Percentiles rank a stretch among this genome's conserved stretches.
phyloP scores from a whole-genome alignment of 2,888 invertebrate genomes.

The Mellilla xanthometata region DNA sequence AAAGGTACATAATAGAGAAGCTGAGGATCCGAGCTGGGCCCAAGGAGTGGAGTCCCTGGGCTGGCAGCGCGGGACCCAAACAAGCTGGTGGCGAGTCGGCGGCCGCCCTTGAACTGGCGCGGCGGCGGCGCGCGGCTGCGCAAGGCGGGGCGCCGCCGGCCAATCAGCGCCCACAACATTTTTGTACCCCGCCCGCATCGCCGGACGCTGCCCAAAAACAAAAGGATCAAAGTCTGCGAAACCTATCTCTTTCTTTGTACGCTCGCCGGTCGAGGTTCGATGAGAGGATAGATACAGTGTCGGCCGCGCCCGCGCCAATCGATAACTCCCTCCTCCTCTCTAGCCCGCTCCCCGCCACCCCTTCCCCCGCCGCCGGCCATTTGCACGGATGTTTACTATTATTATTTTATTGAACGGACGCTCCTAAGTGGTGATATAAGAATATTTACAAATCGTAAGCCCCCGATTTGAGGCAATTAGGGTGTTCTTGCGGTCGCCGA shows the following conservation, averaged over 20 bases:
- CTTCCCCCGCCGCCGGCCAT: constrained; percentile 71
- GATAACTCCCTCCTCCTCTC: constrained; percentile 49
- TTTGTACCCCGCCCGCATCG: constrained; percentile 80
- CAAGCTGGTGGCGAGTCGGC: constrained; percentile 60
- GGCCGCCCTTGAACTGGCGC: constrained; percentile 79
- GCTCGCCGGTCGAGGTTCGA: constrained; percentile 78
- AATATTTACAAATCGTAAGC: constrained; percentile 70
- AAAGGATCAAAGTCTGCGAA: constrained; percentile 83
- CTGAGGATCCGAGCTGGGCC: too few species aligned
- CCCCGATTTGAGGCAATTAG: constrained; percentile 56
- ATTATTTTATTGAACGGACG: constrained; percentile 81
- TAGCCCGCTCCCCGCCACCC: constrained; percentile 41
- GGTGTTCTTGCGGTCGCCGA: constrained; percentile 37
- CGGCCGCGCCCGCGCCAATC: constrained; percentile 82
- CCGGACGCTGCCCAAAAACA: constrained; percentile 83
- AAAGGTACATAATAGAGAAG: too few species aligned
- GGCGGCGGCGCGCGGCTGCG: constrained; percentile 52
- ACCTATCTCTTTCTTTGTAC: constrained; percentile 83
- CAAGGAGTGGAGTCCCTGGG: too few species aligned
- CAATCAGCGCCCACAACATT: constrained; percentile 80
- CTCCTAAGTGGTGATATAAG: constrained; percentile 72
- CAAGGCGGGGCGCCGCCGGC: constrained; percentile 73
- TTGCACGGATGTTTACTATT: constrained; percentile 82
- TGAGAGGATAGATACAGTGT: constrained; percentile 81
- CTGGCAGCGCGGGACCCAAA: too few species aligned